These are phyloP conservation scores for Anseranas semipalmata DNA, from an alignment of 2,113 vertebrate species.

Conservation along the genomic window DNA sequence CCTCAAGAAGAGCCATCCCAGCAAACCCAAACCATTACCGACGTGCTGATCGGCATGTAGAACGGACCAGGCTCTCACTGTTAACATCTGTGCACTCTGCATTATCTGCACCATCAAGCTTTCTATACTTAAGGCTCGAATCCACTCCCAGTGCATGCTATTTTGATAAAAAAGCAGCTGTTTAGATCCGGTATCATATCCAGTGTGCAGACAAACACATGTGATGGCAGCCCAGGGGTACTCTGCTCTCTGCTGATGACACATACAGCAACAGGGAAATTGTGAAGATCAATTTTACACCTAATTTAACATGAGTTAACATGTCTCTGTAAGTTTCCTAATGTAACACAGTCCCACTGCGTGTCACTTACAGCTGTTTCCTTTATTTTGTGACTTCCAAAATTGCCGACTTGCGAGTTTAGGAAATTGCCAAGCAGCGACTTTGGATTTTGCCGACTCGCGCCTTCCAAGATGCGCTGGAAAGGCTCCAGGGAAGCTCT, in stretches of 20 bases:
- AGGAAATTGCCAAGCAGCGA: not conserved
- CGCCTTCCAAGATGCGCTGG: not conserved
- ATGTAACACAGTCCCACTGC: not conserved
- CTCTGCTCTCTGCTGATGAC: not conserved
- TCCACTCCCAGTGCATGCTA: not conserved
- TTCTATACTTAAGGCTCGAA: not conserved
- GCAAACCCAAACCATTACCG: not conserved
- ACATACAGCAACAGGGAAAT: not conserved
- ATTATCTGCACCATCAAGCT: not conserved
- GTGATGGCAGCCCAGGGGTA: not conserved
- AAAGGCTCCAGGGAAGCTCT: not conserved
- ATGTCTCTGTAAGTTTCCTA: not conserved
- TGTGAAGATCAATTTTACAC: constrained; percentile 20
- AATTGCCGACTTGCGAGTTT: not conserved
- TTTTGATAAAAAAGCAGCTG: not conserved
- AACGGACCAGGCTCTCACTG: not conserved
- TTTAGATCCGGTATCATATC: not conserved
- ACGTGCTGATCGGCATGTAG: not conserved
- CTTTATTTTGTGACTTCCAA: not conserved
- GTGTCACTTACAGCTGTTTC: constrained; percentile 1
- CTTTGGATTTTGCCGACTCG: not conserved
- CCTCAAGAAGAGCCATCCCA: not conserved
- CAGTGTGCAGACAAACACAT: not conserved
- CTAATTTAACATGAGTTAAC: not conserved
- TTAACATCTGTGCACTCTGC: not conserved